Conservation (phyloP, 2,888 invertebrate species). For the Muscina levida region DNA sequence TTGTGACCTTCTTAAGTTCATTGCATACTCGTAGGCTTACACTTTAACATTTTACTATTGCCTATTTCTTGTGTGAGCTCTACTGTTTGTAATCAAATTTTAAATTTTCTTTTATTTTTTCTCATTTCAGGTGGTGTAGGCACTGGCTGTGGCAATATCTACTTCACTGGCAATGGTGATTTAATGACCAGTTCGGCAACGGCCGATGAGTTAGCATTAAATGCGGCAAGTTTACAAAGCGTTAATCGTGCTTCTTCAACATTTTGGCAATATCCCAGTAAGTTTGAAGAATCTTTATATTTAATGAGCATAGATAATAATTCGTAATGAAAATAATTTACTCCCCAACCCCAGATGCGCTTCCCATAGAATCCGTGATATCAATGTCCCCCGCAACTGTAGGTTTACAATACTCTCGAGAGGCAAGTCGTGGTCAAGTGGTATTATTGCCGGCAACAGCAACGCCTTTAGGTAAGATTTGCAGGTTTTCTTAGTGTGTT, state of each 20-base stretch:
- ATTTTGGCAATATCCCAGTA: constrained; percentile 91
- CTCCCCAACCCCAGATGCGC: constrained; percentile 81
- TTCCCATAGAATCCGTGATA: constrained; percentile 88
- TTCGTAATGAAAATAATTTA: no score
- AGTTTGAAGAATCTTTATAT: constrained; percentile 75
- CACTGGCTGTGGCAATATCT: constrained; percentile 76
- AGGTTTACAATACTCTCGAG: constrained; percentile 92
- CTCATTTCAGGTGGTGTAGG: constrained; percentile 72
- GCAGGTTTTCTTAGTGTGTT: no score
- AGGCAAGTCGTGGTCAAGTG: constrained; percentile 91
- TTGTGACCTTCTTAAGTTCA: no score
- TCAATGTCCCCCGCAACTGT: constrained; percentile 87
- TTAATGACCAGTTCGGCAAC: constrained; percentile 74
- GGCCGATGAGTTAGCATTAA: constrained; percentile 75
- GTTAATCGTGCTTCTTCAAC: constrained; percentile 79
- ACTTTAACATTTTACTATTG: no score
- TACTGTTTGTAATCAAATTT: no score
- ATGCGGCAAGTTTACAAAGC: constrained; percentile 71
- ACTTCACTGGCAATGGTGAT: constrained; percentile 77
- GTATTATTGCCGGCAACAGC: constrained; percentile 88
- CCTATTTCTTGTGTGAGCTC: no score
- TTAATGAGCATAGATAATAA: no score
- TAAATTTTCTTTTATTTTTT: constrained; percentile 14
- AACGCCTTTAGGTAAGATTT: constrained; percentile 80
- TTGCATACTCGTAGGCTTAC: no score